Evolutionary conservation across 2,797 vertebrate genomes (phyloP).

Genomic region (Amniataba percoides): DNA sequence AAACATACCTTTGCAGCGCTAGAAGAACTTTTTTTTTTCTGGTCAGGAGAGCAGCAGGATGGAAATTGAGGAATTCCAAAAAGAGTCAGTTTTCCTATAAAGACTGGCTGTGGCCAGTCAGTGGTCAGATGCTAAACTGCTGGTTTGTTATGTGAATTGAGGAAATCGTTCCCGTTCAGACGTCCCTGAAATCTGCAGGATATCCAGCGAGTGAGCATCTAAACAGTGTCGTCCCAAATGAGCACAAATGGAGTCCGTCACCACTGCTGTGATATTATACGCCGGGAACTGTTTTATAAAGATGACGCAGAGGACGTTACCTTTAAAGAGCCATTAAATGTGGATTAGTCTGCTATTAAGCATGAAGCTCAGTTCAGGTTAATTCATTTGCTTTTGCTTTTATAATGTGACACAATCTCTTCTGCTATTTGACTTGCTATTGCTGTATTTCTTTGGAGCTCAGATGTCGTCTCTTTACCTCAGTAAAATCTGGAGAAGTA

Average conservation of each 20-base stretch:
- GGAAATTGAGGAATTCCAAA: not conserved
- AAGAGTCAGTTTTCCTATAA: constrained; percentile 1
- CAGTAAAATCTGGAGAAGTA: not conserved
- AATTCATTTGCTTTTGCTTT: not conserved
- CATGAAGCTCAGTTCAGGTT: not conserved
- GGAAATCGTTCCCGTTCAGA: constrained; percentile 2
- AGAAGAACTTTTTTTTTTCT: not conserved
- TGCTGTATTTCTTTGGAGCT: not conserved
- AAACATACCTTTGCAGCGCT: not conserved
- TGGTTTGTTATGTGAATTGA: not conserved
- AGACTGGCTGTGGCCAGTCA: not conserved
- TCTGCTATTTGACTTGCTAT: not conserved
- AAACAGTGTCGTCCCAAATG: not conserved
- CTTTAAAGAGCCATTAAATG: not conserved
- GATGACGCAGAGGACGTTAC: not conserved
- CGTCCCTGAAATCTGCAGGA: constrained; percentile 8
- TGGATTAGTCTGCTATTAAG: not conserved
- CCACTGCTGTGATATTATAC: not conserved
- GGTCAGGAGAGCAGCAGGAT: not conserved
- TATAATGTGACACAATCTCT: not conserved
- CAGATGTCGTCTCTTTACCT: not conserved
- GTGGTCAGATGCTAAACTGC: not conserved
- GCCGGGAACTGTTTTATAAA: not conserved
- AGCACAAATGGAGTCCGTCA: not conserved
- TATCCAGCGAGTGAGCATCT: not conserved